Evolutionary conservation across 2,888 invertebrate genomes (phyloP), one percentile per base, ranked within the genome.

Genomic region (Brenthis daphne): DNA sequence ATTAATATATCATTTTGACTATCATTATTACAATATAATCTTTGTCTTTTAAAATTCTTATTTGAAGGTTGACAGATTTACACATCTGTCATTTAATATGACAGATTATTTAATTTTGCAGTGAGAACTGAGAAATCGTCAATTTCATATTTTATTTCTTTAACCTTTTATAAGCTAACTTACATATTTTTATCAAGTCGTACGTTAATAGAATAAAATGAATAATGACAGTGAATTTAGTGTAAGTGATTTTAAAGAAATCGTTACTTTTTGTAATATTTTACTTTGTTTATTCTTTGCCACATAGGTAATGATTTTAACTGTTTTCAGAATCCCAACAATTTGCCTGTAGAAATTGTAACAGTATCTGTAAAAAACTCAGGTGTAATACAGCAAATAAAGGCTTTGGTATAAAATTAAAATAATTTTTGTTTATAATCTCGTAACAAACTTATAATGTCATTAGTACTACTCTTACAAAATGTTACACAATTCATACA

Each of bases 341-440:
- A 94, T 77, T 86, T 94, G 73, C 94, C 95, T 1, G 88, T 94
- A 61, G 94, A 94, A 77, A 84, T 87, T 60, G 75, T 94, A 65
- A 86, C 83, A 16, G 75, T 94, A 64, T 76, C 80, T 16, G 81
- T 94, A 3, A 84, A 85, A 37, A 90, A 91, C 71, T 89, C 93
- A 72, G 95, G 95, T 11, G 86, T 94, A 14, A 79, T 87, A 4
- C 88, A 91, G 70, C 84, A 90, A 74, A 85, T 95, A 60, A 93
- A 95, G 74, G 96, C 96, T 64, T 88, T 96, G 90, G 96, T 96
- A 88, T 90, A 90, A 77, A 43, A 43, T 24, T 20, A 20, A 57
- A 54, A 12, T 53, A 48, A 48, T 12, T 57, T 8, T 37, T 37
- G 43, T 14, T 58, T 8, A 14, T 13, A 48, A 20, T 58, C 1